Base-by-base conservation (phyloP, 2,797 vertebrate species). In the Enteromius mattozi region DNA sequence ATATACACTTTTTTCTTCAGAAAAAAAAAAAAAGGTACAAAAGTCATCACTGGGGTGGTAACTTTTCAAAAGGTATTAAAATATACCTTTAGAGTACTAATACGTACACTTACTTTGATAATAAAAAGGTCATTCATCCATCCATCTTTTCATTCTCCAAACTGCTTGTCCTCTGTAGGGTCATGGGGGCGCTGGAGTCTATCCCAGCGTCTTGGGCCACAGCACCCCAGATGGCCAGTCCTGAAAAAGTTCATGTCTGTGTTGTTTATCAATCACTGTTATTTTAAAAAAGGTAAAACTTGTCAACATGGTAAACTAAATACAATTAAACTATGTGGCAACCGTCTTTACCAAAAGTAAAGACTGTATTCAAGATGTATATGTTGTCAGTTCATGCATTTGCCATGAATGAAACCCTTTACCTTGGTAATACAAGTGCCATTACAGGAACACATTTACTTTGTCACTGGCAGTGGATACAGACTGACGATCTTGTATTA, bases 191-290 rank as follows among this genome's bases (percentile, higher is more conserved):
- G 54, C 37, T 77, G n/a, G 75, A 42, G 54, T 24, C 35, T 12
- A 12, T 77, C 75, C n/a, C 75, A 77, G 37, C 14, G n/a, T 77
- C 75, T 61, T 42, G 54, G 54, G 75, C 35, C 0, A 8, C n/a
- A 77, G 54, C 74, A 77, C 35, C 35, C 35, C 4, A n/a, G 74
- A 77, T 77, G 74, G 74, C 21, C 21, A 59, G 33, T 37, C 13
- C 21, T 8, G 3, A 30, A 59, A 76, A 77, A 77, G 54, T 14
- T 77, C 35, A 42, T 0, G 54, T 42, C 7, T 2, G 4, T 59
- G 54, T 27, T 59, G 56, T 76, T 56, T 37, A 76, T 77, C 75
- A 61, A 59, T 77, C 1, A 2, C 7, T 8, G 13, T 54, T 3
- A 17, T 74, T 13, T 13, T 47, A 49, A 30, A 49, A 19, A 49